These are phyloP conservation scores for Hypsopygia costalis DNA, from an alignment of 2,888 invertebrate genomes.

Conservation along the genomic window DNA sequence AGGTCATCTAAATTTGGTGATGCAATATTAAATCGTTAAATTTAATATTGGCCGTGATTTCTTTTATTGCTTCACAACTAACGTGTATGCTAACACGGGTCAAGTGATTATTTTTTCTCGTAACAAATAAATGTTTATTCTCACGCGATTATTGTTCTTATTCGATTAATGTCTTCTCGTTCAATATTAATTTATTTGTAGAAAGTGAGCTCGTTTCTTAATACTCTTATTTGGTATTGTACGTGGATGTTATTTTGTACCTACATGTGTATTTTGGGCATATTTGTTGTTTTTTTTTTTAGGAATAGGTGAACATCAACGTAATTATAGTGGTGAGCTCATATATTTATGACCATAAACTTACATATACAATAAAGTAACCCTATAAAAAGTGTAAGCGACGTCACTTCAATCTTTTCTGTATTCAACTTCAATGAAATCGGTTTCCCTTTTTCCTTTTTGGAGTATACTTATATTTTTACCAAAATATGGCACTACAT, in stretches of 20 bases:
- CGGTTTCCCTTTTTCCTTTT: too few relatives aligned
- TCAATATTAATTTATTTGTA: constrained; percentile 45
- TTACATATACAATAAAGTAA: too few relatives aligned
- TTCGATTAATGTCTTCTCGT: constrained; percentile 48
- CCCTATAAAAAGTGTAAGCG: too few relatives aligned
- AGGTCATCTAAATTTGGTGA: constrained; percentile 50
- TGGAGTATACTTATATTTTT: too few relatives aligned
- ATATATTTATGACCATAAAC: too few relatives aligned
- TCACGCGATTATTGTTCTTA: constrained; percentile 67
- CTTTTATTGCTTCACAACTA: constrained; percentile 73
- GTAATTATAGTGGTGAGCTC: too few relatives aligned
- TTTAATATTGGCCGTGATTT: constrained; percentile 75
- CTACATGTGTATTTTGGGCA: background rate
- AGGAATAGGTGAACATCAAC: too few relatives aligned
- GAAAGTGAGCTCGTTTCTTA: constrained; percentile 34
- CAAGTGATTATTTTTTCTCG: constrained; percentile 60
- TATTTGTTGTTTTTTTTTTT: background rate
- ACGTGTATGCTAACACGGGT: constrained; percentile 63
- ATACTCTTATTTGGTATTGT: constrained; percentile 21
- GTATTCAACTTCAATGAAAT: too few relatives aligned
- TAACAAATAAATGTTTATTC: constrained; percentile 70
- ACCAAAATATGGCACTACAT: too few relatives aligned
- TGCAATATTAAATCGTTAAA: constrained; percentile 77
- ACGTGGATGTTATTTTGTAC: constrained; percentile 19
- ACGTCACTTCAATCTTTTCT: too few relatives aligned